A percentile compares a stretch with the other conserved stretches of the same genome.
Evolutionary conservation across 1,140 invertebrate genomes (phyloP).

Genomic region (Tribolium castaneum): DNA sequence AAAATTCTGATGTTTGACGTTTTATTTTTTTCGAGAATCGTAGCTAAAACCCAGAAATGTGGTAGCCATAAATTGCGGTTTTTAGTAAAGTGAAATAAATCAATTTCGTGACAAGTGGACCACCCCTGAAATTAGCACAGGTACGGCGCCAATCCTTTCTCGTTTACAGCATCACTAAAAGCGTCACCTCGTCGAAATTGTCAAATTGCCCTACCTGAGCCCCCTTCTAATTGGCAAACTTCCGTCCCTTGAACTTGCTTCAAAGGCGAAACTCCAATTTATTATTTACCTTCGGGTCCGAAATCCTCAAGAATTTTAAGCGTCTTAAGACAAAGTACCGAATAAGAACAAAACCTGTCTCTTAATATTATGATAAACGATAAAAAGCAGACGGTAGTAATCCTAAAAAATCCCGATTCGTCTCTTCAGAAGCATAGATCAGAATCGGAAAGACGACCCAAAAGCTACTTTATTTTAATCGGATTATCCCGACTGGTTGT

Average conservation of each 20-base stretch:
- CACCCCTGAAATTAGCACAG: not conserved
- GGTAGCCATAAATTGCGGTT: too few species aligned
- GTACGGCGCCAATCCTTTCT: not conserved
- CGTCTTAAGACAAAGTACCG: conserved; percentile 32
- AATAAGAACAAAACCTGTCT: conserved; percentile 28
- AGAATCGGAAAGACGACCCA: conserved; percentile 22
- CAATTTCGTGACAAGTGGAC: not conserved
- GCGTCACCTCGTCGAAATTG: not conserved
- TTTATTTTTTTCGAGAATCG: too few species aligned
- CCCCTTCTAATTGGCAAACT: conserved; percentile 8
- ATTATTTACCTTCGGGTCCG: not conserved
- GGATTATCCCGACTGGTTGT: conserved; percentile 21
- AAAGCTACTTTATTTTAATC: conserved; percentile 35
- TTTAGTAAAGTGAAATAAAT: too few species aligned
- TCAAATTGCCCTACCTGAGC: not conserved
- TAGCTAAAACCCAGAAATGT: too few species aligned
- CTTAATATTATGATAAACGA: conserved; percentile 43
- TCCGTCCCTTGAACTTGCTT: not conserved
- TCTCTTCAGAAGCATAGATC: conserved; percentile 28
- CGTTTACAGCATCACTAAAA: not conserved
- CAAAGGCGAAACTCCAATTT: not conserved
- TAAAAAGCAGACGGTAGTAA: conserved; percentile 43
- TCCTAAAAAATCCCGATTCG: conserved; percentile 13
- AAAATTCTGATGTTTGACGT: too few species aligned
- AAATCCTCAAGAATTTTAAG: conserved; percentile 8